Evolutionary conservation across 2,113 vertebrate genomes (phyloP), one percentile per base, ranked within the genome.

Genomic region (Sinocyclocheilus grahami): DNA sequence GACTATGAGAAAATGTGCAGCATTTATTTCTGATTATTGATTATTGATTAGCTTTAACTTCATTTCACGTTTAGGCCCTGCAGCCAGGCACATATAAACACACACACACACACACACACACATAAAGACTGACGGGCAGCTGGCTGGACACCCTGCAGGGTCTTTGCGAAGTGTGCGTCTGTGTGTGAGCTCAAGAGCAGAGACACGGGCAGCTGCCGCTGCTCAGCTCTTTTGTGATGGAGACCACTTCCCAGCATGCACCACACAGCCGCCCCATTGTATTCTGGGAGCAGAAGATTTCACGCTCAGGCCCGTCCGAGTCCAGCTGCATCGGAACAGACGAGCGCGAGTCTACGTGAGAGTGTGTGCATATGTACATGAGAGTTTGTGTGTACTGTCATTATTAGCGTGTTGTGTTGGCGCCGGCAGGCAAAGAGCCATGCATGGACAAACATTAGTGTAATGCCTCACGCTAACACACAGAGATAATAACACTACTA

Each of bases 401-500:
- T 88, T 88, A 85, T 85, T 88, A 77, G 76, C 65, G 84, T 67
- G 62, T 85, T 78, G 76, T 79, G 46, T 85, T 4, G 4, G 46
- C 2, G 77, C 86, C 16, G 77, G 71, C 83, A 53, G 86, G 84
- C 85, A 81, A 83, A 77, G 83, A 84, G 83, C 83, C 82, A 82
- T 84, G 86, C 84, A 87, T 88, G 86, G 88, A 78, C 89, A 84
- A 90, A 88, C 87, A 88, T 90, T 90, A 90, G 85, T 83, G 89
- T 87, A 88, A 55, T 85, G 84, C 86, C 85, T 90, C 82, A 88
- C 78, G 42, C 88, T 80, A 86, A 87, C 88, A 89, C 78, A 87
- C 86, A 87, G 71, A 85, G 71, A 82, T 86, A 86, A 90, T 87
- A 78, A 86, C 81, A 22, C 87, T 79, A 79, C 84, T 88, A 82